Conservation (phyloP, 1,140 invertebrate genomes). For the Bombyx mandarina region DNA sequence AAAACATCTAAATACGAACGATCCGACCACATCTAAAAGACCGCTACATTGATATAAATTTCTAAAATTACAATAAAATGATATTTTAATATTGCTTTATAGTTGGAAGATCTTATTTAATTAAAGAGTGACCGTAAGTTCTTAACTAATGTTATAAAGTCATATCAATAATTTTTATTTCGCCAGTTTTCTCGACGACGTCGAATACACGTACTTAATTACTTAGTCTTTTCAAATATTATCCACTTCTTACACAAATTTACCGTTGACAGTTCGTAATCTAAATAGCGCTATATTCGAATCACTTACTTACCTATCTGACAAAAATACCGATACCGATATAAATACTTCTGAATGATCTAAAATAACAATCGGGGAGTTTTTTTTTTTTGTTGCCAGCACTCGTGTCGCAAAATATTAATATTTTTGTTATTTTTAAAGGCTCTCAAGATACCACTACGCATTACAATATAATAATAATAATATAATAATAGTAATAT, state of each 20-base stretch:
- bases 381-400: constrained; percentile 33
- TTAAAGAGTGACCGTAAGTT: no score
- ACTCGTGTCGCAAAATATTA: constrained; percentile 29
- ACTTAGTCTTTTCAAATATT: no score
- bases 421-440: constrained; percentile 36
- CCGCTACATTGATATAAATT: neutral
- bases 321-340: no score
- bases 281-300: no score
- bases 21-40: neutral
- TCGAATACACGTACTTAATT: no score
- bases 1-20: constrained; percentile 6
- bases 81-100: constrained; percentile 56
- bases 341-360: no score
- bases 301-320: no score
- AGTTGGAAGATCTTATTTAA: constrained; percentile 31
- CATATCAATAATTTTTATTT: no score
- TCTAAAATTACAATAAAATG: constrained; percentile 24
- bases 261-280: no score
- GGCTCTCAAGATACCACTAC: constrained; percentile 56
- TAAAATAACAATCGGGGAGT: neutral
- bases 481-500: constrained; percentile 48
- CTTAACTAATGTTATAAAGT: no score
- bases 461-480: constrained; percentile 52
- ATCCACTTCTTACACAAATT: no score
- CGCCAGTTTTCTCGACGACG: no score